Evolutionary conservation across 2,888 invertebrate species (phyloP).

Genomic region (Salticus scenicus): DNA sequence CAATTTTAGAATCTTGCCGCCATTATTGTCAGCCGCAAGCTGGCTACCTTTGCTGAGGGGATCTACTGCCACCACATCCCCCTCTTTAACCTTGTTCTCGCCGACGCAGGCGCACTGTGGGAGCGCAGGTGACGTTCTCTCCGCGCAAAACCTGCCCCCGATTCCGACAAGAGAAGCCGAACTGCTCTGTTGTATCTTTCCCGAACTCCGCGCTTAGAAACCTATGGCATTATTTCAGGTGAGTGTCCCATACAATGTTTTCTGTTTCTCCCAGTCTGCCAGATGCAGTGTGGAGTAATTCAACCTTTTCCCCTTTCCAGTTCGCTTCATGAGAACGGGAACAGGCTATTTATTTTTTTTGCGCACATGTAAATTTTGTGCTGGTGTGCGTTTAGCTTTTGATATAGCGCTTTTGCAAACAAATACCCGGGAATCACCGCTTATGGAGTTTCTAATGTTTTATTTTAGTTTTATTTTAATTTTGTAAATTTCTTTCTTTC

Average conservation of each 20-base stretch:
- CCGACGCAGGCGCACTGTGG: constrained; percentile 29
- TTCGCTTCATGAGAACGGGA: background rate
- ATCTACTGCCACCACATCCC: constrained; percentile 17
- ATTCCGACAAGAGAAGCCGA: constrained; percentile 5
- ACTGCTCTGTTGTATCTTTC: background rate
- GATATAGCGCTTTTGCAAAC: background rate
- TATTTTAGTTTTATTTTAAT: background rate
- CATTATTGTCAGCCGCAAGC: constrained; percentile 17
- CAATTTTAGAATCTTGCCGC: constrained; percentile 31
- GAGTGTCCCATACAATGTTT: constrained; percentile 17
- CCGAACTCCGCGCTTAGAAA: constrained; percentile 16
- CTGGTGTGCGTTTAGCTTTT: background rate
- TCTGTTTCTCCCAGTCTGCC: background rate
- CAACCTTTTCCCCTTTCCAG: background rate
- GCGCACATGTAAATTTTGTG: background rate
- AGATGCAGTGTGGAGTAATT: background rate
- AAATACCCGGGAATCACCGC: constrained; percentile 1
- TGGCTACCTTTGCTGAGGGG: constrained; percentile 23
- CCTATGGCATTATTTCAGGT: constrained; percentile 47
- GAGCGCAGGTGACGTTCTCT: constrained; percentile 28
- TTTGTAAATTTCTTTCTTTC: background rate
- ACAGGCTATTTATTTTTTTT: background rate
- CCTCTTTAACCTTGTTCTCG: constrained; percentile 36
- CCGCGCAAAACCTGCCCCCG: constrained; percentile 15
- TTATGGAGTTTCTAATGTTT: background rate